Base-by-base conservation (phyloP, 2,888 invertebrate species). In the Phytoseiulus persimilis region DNA sequence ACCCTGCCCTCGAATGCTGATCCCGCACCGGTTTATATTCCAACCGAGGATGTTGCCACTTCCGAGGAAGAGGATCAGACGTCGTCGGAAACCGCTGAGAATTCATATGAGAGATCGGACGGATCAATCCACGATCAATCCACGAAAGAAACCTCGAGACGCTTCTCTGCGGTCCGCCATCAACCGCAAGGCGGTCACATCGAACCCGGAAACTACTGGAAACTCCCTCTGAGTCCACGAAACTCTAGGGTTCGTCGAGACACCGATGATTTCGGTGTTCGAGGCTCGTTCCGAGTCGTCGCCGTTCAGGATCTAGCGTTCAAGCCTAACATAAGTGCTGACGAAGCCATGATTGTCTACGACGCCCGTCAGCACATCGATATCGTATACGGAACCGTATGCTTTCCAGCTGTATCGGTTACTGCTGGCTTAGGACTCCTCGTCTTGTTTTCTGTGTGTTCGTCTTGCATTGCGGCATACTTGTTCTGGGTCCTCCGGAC, bases 301-400 rank as follows among this genome's bases (percentile, higher is more conserved):
- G 97, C 97, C 3, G 96, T 97, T 93, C 96, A 96, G 0, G 97
- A 97, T 93, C 93, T 97, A 83, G 96, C 96, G 83, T 97, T 97
- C 93, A 96, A 96, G 91, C 96, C 97, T 0, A 96, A 91, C 39
- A 90, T 90, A 83, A 91, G 91, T n/a, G 91, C 91, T 39, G 91
- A 91, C 65, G 90, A 90, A n/a, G 90, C 90, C 33, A 89, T 90
- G 5, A 87, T 87, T 18, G 89, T 90, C 6, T 90, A 90, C 90
- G 90, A 90, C 23, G 91, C 90, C 0, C 90, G 90, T 83, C 83
- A 90, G 32, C 91, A 91, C 9, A 45, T 33, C 87, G 89, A 39
- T 0, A 90, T 90, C 39, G 83, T 90, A 23, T 91, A 91, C 87
- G 91, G 91, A 9, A 87, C 32, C n/a, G 91, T 91, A 6, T 91